A percentile compares a stretch with the other conserved stretches of the same genome.
Evolutionary conservation across 2,113 vertebrate species (phyloP).

Genomic region (Pontoporia blainvillei): DNA sequence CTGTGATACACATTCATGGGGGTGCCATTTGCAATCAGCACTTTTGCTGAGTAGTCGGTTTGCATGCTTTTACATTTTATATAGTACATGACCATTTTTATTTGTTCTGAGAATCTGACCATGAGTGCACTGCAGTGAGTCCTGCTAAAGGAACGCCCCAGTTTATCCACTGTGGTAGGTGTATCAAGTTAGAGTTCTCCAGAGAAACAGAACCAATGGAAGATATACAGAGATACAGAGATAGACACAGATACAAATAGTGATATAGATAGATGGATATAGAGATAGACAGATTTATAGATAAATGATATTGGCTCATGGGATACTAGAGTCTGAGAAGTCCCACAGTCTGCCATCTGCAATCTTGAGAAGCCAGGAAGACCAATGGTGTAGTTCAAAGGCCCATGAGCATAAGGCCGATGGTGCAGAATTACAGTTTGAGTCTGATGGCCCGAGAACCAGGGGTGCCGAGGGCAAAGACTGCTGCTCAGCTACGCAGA

Average conservation of each 20-base stretch:
- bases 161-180: neutral
- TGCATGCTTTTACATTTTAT: neutral
- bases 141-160: neutral
- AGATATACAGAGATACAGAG: neutral
- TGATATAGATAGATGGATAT: neutral
- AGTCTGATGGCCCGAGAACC: neutral
- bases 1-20: neutral
- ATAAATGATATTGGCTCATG: neutral
- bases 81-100: neutral
- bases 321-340: neutral
- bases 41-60: neutral
- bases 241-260: neutral
- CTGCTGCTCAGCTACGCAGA: rapidly evolving
- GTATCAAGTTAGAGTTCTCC: neutral
- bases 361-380: neutral
- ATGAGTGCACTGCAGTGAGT: neutral
- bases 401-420: neutral
- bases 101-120: neutral
- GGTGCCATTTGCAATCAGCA: neutral
- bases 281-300: neutral
- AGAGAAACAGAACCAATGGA: neutral
- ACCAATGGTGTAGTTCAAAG: neutral
- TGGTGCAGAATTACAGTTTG: rapidly evolving
- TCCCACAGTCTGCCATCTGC: neutral
- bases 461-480: neutral